phyloP scores from a whole-genome alignment of 2,888 invertebrate genomes.

The Agrotis clavis region DNA sequence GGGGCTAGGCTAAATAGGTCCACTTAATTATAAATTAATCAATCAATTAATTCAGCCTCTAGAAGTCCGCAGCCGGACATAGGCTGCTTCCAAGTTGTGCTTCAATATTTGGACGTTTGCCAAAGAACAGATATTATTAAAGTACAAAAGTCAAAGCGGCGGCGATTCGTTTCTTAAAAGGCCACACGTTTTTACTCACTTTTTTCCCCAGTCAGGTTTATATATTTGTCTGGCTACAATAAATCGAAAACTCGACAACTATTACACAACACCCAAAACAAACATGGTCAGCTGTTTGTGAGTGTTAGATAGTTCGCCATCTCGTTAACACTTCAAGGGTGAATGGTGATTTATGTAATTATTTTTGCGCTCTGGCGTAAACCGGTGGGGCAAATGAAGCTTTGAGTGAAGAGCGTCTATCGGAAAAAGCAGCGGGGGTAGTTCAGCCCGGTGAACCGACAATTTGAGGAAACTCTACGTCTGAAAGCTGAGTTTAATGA shows the following conservation, averaged over 20 bases:
- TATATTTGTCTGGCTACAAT: slow-evolving; percentile 22
- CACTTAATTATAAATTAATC: slow-evolving; percentile 7
- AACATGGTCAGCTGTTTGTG: slow-evolving; percentile 1
- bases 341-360: slow-evolving; percentile 24
- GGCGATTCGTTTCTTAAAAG: slow-evolving; percentile 21
- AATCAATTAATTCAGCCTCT: slow-evolving; percentile 8
- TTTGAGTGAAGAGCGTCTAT: slow-evolving; percentile 23
- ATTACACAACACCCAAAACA: neutral
- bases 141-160: slow-evolving; percentile 24
- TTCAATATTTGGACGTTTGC: slow-evolving; percentile 8
- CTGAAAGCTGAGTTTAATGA: slow-evolving; percentile 2
- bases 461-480: slow-evolving; percentile 1
- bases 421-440: slow-evolving; percentile 12
- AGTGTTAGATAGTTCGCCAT: neutral
- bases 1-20: too few relatives aligned
- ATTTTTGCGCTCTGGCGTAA: neutral
- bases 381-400: slow-evolving; percentile 12
- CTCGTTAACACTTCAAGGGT: slow-evolving; percentile 4
- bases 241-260: slow-evolving; percentile 15
- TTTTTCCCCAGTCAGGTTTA: slow-evolving; percentile 26
- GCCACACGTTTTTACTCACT: slow-evolving; percentile 11
- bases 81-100: neutral
- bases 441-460: slow-evolving; percentile 13
- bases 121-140: slow-evolving; percentile 42
- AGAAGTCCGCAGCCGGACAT: neutral